These are phyloP conservation scores for Halocynthia roretzi DNA, from an alignment of 23 tunicate species.

Conservation along the genomic window DNA sequence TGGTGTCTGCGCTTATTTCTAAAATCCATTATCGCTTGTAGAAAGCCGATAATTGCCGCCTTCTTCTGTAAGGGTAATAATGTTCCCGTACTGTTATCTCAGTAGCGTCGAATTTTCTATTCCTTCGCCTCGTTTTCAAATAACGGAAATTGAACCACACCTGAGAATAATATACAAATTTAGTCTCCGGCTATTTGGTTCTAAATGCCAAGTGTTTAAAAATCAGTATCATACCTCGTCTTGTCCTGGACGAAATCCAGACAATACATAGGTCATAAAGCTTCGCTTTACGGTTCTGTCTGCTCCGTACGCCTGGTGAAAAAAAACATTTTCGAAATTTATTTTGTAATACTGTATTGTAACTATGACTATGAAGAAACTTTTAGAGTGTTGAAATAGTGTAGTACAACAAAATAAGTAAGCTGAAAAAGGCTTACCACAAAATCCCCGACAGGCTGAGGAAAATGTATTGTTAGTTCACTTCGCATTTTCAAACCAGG, in stretches of 20 bases:
- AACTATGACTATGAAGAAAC: no score
- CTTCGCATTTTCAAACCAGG: background rate
- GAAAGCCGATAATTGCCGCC: no score
- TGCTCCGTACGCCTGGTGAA: slow-evolving; percentile 3
- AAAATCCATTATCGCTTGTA: no score
- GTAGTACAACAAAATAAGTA: background rate
- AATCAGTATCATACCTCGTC: slow-evolving; percentile 8
- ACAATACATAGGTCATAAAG: background rate
- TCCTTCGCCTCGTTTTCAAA: background rate
- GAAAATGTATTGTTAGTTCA: background rate
- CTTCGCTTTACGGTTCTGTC: background rate
- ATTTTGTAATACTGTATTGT: no score
- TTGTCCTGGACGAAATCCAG: slow-evolving; percentile 4
- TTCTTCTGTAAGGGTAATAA: background rate
- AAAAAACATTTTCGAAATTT: background rate
- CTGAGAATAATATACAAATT: background rate
- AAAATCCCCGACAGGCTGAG: background rate
- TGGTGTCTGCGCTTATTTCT: no score
- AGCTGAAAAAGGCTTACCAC: background rate
- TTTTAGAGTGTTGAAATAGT: no score
- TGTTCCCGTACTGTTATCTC: background rate
- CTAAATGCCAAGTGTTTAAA: background rate
- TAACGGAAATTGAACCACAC: background rate
- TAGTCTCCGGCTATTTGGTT: background rate
- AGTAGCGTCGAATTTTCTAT: background rate